Base-by-base conservation (phyloP, 2,888 invertebrate species). In the Himalopsyche japonica region DNA sequence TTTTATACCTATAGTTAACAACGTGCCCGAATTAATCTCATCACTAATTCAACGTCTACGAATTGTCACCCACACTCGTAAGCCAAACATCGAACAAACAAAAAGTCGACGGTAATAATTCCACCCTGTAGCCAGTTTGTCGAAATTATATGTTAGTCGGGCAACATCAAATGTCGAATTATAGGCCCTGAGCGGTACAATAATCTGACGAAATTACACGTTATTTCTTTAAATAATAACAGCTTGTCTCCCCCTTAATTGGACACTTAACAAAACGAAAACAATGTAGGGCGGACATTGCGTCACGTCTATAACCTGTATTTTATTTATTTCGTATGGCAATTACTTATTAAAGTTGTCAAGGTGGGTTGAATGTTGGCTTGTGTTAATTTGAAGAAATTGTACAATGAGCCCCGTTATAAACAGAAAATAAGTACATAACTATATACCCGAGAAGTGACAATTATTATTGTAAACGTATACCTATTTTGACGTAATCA, bases 211-310 rank as follows among this genome's bases (percentile, higher is more conserved):
- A 86, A 86, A 86, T 86, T 86, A 86, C 79, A 84, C 82, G 82
- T 86, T 82, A 82, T 84, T 82, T 85, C 86, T 82, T 78, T 79
- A 82, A 82, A 84, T 86, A 86, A 86, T 86, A 84, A 86, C 81
- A 49, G 80, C 57, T 77, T 84, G 79, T 82, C 76, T 64, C 49
- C 79, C 47, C 81, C 15, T 78, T 86, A 86, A 86, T 86, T 86
- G 86, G 86, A 82, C 86, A 86, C 86, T 86, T 83, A 84, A 78
- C 84, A 82, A 82, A 82, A 84, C 76, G 81, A 86, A 86, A 84
- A 86, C 86, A 86, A 86, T 86, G 82, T 84, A 48, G 85, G 82
- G 84, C 85, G 76, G 76, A 82, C 70, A 80, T 85, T 81, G 80
- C 85, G 83, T 78, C 85, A 79, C 76, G n/a, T 57, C 57, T 57